Evolutionary conservation across 2,888 invertebrate genomes (phyloP), one percentile per base, ranked within the genome.

Genomic region (Nomada ruficornis): DNA sequence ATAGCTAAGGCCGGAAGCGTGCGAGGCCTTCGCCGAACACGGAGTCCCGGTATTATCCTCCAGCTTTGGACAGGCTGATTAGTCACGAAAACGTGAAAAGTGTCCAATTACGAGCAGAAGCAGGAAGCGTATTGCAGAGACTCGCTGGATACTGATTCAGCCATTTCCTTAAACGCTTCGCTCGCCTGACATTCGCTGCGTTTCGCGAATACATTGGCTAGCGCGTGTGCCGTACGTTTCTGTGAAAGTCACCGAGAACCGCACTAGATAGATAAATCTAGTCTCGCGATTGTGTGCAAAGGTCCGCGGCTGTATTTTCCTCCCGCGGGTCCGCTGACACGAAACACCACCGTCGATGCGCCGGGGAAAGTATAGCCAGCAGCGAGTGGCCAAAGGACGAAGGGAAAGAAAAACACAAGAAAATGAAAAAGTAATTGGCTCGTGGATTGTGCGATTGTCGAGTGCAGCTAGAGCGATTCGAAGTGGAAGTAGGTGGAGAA

Each of bases 61-160:
- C 73, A 72, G 83, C 83, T 88, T 88, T 83, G 80, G 76, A 64
- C 75, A 70, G 52, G 55, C 70, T 77, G 84, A 73, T 90, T 89
- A 90, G 90, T 90, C 90, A 90, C 84, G 79, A 78, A 89, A 84
- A 86, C 86, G 80, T 87, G 86, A 89, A 89, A 89, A 89, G 70
- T 74, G 77, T 88, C 87, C 90, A 90, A 91, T 91, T 91, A 91
- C 87, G 73, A 88, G 79, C 47, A 15, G 57, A 23, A 23, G 2
- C 86, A 89, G 90, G 89, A 91, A 89, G 79, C 84, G 77, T 47
- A 73, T 80, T 76, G 64, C 75, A 65, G 65, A 2, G 65, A 11
- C 77, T 55, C 81, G 80, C 83, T 82, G 18, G 54, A 44, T 47
- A 86, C 89, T 86, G 88, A 91, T 91, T 90, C 87, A 89, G 87